Evolutionary conservation across 2,888 invertebrate genomes (phyloP), one percentile per base, ranked within the genome.

Genomic region (Chrysotoxum bicinctum): DNA sequence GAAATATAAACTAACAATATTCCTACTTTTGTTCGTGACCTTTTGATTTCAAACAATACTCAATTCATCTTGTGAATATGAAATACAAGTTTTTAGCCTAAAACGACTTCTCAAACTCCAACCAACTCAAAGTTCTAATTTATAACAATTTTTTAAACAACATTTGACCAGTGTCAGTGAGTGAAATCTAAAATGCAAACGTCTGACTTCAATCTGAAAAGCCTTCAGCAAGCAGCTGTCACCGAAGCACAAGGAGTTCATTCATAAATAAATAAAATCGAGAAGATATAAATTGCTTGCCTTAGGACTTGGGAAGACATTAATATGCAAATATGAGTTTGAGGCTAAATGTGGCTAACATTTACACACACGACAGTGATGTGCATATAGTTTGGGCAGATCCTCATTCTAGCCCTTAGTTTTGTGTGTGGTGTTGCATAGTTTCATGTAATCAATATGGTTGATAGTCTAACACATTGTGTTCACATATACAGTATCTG

Each of bases 271-370:
- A 83, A 56, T n/a, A n/a, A 56, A 45, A 77, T 54, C 52, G 21
- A 76, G 78, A 37, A 40, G 62, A 68, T 74, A 78, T 83, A 83
- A 83, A 83, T 83, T 78, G 64, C 83, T 54, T 56, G 70, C 73
- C 75, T 62, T 35, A 64, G 64, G 45, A 45, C 69, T 48, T 19
- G 50, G 64, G 32, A 64, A 32, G 79, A 54, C 37, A 80, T 80
- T 80, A 68, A 54, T 68, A 80, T 80, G 79, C 68, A 80, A 74
- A 64, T 69, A 69, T 56, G 35, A 66, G 10, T 50, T 50, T 50
- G 50, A 50, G 26, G 23, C 37, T 66, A 35, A 66, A 21, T 66
- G 66, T 32, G 50, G 50, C 21, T 50, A 50, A 23, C 23, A 50
- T 64, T 14, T 16, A 16, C 16, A 52, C 14, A 8, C 8, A 26